These are phyloP conservation scores for Actinostola sp. DNA, from an alignment of 92 coral and sea anemone species.

Conservation along the genomic window DNA sequence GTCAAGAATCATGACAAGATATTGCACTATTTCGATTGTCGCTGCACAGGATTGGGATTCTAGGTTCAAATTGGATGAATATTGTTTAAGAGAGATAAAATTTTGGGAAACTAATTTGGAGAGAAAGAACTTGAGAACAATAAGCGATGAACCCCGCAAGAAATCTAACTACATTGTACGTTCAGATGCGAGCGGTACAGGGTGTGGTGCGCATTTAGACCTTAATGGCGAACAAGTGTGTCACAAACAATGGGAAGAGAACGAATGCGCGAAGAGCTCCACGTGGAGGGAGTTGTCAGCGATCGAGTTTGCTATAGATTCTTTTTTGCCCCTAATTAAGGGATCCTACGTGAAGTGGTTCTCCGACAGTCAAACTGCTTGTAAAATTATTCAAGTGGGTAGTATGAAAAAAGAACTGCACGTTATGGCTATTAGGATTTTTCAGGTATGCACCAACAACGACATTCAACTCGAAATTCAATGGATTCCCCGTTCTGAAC, in stretches of 20 bases:
- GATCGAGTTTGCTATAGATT: slow-evolving; percentile 29
- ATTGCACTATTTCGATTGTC: slow-evolving; percentile 47
- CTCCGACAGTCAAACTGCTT: slow-evolving; percentile 57
- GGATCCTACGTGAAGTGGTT: slow-evolving; percentile 35
- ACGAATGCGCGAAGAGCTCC: slow-evolving; percentile 37
- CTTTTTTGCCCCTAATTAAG: slow-evolving; percentile 31
- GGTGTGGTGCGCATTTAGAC: slow-evolving; percentile 54
- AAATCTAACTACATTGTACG: slow-evolving; percentile 30
- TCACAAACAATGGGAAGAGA: slow-evolving; percentile 38
- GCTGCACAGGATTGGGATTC: slow-evolving; percentile 56
- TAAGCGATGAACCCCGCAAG: not conserved
- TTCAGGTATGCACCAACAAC: slow-evolving; percentile 40
- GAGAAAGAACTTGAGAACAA: slow-evolving; percentile 8
- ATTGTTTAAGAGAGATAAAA: slow-evolving; percentile 31
- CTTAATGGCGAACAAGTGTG: slow-evolving; percentile 43
- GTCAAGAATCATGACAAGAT: slow-evolving; percentile 65
- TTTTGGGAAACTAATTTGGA: slow-evolving; percentile 42
- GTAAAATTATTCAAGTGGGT: slow-evolving; percentile 44
- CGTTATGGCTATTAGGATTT: slow-evolving; percentile 38
- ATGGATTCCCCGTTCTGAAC: slow-evolving; percentile 55
- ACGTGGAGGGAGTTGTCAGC: slow-evolving; percentile 57
- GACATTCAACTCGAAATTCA: slow-evolving; percentile 46
- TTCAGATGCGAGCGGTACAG: slow-evolving; percentile 51
- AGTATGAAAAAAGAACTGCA: slow-evolving; percentile 56
- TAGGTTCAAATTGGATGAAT: slow-evolving; percentile 39